These are phyloP conservation scores for Protonibea diacanthus DNA, from an alignment of 2,797 vertebrate genomes.

Conservation along the genomic window DNA sequence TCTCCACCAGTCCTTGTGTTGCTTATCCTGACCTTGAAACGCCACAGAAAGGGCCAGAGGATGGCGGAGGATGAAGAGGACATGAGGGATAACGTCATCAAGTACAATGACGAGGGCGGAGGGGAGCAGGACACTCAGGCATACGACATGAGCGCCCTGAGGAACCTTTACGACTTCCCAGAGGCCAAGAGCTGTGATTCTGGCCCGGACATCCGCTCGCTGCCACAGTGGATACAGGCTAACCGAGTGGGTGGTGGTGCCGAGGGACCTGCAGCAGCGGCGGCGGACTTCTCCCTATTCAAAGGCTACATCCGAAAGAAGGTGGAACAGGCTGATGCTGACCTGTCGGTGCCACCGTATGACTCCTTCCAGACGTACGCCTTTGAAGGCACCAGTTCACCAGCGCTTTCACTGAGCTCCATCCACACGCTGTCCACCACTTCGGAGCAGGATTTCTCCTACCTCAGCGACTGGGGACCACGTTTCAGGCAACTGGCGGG, in stretches of 20 bases:
- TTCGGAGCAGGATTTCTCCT: slow-evolving; percentile 98
- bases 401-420: slow-evolving; percentile 95
- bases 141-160: slow-evolving; percentile 98
- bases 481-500: slow-evolving; percentile 96
- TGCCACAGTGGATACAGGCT: slow-evolving; percentile 92
- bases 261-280: slow-evolving; percentile 71
- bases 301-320: slow-evolving; percentile 97
- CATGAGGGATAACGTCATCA: slow-evolving; percentile 99
- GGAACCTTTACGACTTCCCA: slow-evolving; percentile 97
- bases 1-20: slow-evolving; percentile 91
- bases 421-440: slow-evolving; percentile 94
- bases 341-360: slow-evolving; percentile 95
- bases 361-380: slow-evolving; percentile 99
- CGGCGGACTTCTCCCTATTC: slow-evolving; percentile 95
- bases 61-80: slow-evolving; percentile 96
- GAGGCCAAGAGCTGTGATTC: slow-evolving; percentile 90
- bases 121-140: slow-evolving; percentile 99
- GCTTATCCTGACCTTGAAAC: slow-evolving; percentile 95
- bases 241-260: slow-evolving; percentile 78
- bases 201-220: slow-evolving; percentile 87
- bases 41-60: slow-evolving; percentile 96
- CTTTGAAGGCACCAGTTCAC: slow-evolving; percentile 94
- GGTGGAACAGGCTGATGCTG: slow-evolving; percentile 95
- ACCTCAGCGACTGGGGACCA: slow-evolving; percentile 95
- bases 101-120: slow-evolving; percentile 98